A percentile compares a stretch with the other conserved stretches of the same genome.
Conservation (phyloP, 2,888 invertebrate species). For the Andrena chrysosceles region DNA sequence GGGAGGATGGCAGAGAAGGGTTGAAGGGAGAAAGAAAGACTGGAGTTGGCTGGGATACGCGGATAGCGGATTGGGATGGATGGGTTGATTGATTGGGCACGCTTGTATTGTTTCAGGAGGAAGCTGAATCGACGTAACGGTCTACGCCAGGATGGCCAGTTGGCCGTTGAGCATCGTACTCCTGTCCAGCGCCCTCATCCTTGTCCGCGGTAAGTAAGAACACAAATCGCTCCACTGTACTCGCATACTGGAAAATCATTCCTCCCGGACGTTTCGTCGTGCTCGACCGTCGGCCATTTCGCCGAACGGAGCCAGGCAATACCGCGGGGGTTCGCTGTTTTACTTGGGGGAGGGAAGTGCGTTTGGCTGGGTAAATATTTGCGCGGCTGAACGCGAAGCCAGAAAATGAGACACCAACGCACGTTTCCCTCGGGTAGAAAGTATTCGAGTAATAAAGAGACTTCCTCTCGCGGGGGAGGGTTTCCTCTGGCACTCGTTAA, state of each 20-base stretch:
- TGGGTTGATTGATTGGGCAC: slow-evolving; percentile 83
- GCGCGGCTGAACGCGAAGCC: slow-evolving; percentile 46
- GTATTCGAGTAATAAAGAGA: slow-evolving; percentile 41
- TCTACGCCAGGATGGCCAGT: slow-evolving; percentile 83
- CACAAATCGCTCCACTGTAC: slow-evolving; percentile 46
- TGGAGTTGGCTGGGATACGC: slow-evolving; percentile 67
- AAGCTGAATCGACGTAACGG: slow-evolving; percentile 85
- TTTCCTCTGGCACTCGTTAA: background rate
- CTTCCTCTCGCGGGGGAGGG: background rate
- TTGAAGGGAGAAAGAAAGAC: slow-evolving; percentile 62
- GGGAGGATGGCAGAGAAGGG: slow-evolving; percentile 38
- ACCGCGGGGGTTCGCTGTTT: slow-evolving; percentile 21
- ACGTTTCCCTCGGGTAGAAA: slow-evolving; percentile 14
- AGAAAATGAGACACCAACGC: slow-evolving; percentile 54
- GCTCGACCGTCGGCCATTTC: slow-evolving; percentile 45
- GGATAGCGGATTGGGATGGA: slow-evolving; percentile 77
- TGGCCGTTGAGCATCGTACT: slow-evolving; percentile 82
- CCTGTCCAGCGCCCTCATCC: slow-evolving; percentile 83
- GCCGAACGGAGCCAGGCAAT: slow-evolving; percentile 19
- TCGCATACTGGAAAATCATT: slow-evolving; percentile 12
- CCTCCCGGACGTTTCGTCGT: slow-evolving; percentile 27
- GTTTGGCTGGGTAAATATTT: slow-evolving; percentile 63
- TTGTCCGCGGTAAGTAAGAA: slow-evolving; percentile 83
- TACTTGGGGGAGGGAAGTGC: slow-evolving; percentile 21
- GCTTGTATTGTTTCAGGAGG: slow-evolving; percentile 84